These are phyloP conservation scores for Notodromas monacha DNA, from an alignment of 2,888 invertebrate genomes.

Conservation along the genomic window DNA sequence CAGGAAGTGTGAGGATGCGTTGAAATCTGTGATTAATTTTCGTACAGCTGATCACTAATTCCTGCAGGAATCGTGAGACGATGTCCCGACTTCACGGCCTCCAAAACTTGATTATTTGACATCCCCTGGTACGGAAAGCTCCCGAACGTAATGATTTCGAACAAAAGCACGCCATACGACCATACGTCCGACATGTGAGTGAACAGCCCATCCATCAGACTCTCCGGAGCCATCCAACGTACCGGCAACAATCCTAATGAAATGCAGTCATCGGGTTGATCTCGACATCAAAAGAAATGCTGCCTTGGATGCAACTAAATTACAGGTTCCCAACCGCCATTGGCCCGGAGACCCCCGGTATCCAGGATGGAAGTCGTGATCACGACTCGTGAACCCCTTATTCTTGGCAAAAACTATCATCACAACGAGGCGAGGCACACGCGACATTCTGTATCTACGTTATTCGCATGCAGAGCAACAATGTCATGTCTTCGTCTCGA, in stretches of 20 bases:
- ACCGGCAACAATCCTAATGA: conserved; percentile 46
- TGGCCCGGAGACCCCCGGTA: background rate
- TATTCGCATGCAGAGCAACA: too few species aligned
- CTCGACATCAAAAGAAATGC: too few species aligned
- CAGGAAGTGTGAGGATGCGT: too few species aligned
- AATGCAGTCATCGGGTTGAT: too few species aligned
- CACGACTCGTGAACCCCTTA: too few species aligned
- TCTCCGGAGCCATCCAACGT: conserved; percentile 77
- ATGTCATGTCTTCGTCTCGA: too few species aligned
- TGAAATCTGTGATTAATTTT: too few species aligned
- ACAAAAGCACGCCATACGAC: conserved; percentile 57
- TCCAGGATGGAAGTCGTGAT: too few species aligned
- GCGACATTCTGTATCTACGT: too few species aligned
- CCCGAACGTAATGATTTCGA: conserved; percentile 53
- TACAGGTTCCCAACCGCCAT: background rate
- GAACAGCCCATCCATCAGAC: conserved; percentile 43
- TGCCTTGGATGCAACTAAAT: too few species aligned
- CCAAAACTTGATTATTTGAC: conserved; percentile 48
- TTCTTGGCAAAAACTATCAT: too few species aligned
- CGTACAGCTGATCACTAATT: conserved; percentile 43
- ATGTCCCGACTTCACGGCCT: conserved; percentile 39
- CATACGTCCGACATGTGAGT: conserved; percentile 60
- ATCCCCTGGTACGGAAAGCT: conserved; percentile 62
- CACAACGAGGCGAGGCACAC: too few species aligned
- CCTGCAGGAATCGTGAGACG: conserved; percentile 38